Conservation (phyloP, 1,140 invertebrate genomes). For the Drosophila biarmipes region DNA sequence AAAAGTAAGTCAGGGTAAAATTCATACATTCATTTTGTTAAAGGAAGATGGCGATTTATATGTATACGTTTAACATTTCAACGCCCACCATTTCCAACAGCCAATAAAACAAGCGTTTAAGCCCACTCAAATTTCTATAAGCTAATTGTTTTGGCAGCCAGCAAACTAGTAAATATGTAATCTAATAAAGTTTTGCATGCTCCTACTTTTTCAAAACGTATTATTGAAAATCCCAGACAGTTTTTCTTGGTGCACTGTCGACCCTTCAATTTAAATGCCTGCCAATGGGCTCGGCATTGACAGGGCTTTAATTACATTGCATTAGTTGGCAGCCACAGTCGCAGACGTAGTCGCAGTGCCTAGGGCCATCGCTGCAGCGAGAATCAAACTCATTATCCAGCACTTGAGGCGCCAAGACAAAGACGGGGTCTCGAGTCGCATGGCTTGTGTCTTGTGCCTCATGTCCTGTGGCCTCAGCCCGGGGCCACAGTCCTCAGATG, state of each 20-base stretch:
- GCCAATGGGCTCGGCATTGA: slow-evolving; percentile 62
- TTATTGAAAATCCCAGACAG: too few species aligned
- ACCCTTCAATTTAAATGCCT: slow-evolving; percentile 35
- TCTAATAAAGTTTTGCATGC: too few species aligned
- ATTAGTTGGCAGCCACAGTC: slow-evolving; percentile 38
- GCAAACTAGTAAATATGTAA: too few species aligned
- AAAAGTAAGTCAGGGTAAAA: neutral
- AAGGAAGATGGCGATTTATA: neutral
- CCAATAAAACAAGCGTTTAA: too few species aligned
- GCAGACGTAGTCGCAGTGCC: slow-evolving; percentile 43
- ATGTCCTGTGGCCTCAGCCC: slow-evolving; percentile 30
- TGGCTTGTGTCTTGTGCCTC: neutral
- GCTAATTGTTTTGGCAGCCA: too few species aligned
- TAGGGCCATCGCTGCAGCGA: slow-evolving; percentile 62
- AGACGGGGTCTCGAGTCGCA: slow-evolving; percentile 14
- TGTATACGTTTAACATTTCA: too few species aligned
- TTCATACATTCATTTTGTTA: neutral
- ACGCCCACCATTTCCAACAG: too few species aligned
- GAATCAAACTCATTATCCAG: slow-evolving; percentile 72
- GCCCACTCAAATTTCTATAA: too few species aligned
- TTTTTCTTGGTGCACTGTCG: slow-evolving; percentile 13
- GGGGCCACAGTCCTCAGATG: slow-evolving; percentile 20
- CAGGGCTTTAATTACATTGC: slow-evolving; percentile 78
- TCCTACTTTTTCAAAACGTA: too few species aligned
- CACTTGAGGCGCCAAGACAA: slow-evolving; percentile 63